Conservation (phyloP, 2,797 vertebrate genomes). For the Melanotaenia maccullochi region DNA sequence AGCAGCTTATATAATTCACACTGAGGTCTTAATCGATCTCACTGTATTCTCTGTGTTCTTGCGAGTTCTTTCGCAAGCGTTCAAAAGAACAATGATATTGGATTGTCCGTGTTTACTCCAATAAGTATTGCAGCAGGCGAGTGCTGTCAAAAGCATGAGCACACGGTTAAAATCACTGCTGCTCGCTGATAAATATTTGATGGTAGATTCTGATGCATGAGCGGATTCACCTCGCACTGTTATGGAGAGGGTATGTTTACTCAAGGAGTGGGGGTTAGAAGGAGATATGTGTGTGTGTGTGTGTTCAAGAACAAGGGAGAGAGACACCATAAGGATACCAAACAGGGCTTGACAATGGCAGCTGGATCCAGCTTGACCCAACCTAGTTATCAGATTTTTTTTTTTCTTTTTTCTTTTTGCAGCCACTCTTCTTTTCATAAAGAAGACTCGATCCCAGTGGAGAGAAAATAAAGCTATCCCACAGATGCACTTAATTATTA, state of each 20-base stretch:
- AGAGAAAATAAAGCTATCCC: slow-evolving; percentile 78
- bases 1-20: slow-evolving; percentile 47
- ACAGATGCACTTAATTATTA: slow-evolving; percentile 77
- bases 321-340: slow-evolving; percentile 50
- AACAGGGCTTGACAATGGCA: slow-evolving; percentile 48
- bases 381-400: slow-evolving; percentile 39
- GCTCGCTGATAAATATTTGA: slow-evolving; percentile 83
- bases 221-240: slow-evolving; percentile 76
- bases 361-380: slow-evolving; percentile 68
- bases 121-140: slow-evolving; percentile 74
- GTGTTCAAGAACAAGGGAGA: slow-evolving; percentile 23
- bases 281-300: slow-evolving; percentile 36
- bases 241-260: slow-evolving; percentile 78
- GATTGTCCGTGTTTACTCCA: slow-evolving; percentile 75
- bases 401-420: neutral
- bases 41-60: slow-evolving; percentile 49
- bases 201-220: slow-evolving; percentile 81
- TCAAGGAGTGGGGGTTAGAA: slow-evolving; percentile 55
- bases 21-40: slow-evolving; percentile 48
- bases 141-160: slow-evolving; percentile 82
- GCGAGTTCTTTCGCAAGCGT: slow-evolving; percentile 48
- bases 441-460: slow-evolving; percentile 72
- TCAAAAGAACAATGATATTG: slow-evolving; percentile 69
- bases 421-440: slow-evolving; percentile 61
- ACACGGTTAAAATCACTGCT: slow-evolving; percentile 81